Base-by-base conservation (phyloP, 2,888 invertebrate species). In the Trissonchulus latispiculum region DNA sequence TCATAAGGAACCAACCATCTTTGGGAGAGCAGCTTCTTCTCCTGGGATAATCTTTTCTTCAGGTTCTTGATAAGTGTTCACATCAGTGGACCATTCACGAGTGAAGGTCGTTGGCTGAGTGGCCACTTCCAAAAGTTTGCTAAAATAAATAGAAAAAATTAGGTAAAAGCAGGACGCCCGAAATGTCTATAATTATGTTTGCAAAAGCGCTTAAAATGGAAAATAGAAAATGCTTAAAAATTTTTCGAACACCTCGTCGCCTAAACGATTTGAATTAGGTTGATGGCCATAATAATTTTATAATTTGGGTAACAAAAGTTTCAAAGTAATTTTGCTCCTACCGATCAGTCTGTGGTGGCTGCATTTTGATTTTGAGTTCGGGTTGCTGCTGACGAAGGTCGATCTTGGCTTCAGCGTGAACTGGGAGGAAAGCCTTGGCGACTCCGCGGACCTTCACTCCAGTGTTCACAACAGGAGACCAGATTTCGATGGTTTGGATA, bases 381-480 rank as follows among this genome's bases (percentile, higher is more conserved):
- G 48, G 48, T 28, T 74, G 68, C 31, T 72, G 67, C 28, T 33
- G 64, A 33, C 33, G 8, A 59, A 73, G 33, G 35, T 73, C 69
- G 33, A 69, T 71, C 18, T 72, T 74, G 15, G 75, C 59, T n/a
- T 33, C 36, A 28, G 72, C 71, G 71, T 79, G 77, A 70, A 81
- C 62, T 61, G 81, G 81, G 15, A 76, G 73, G 71, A 72, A 74
- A 31, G 75, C 72, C 36, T 77, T 76, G 74, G 75, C 71, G 35
- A 77, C 74, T 71, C 76, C 77, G 36, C 78, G 68, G 29, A 77
- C 74, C 75, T 78, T 77, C 72, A 79, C 74, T 72, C 81, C 81
- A 70, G 75, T 75, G 74, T 76, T 76, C 74, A 77, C 75, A 61
- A 78, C 37, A 36, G 80, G 80, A 33, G 76, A 76, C 76, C 77